Conservation (phyloP, 2,797 vertebrate species). For the Pipistrellus nathusii region DNA sequence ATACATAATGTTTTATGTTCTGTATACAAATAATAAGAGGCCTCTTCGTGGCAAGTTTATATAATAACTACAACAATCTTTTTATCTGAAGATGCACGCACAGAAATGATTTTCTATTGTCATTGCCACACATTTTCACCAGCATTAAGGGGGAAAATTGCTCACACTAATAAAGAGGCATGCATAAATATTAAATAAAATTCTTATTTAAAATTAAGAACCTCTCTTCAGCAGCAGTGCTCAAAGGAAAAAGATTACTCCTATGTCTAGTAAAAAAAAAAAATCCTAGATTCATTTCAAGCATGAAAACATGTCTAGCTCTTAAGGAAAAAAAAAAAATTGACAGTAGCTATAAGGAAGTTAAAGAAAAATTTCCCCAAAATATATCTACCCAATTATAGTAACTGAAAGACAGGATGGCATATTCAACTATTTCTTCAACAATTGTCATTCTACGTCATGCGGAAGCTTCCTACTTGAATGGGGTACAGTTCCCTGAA, state of each 20-base stretch:
- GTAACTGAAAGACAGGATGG: constrained; percentile 69
- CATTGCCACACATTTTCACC: constrained; percentile 30
- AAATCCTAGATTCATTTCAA: constrained; percentile 65
- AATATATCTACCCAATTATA: constrained; percentile 78
- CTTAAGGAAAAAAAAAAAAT: constrained; percentile 52
- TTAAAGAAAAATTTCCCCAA: constrained; percentile 65
- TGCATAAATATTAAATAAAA: constrained; percentile 53
- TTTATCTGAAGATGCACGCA: neutral
- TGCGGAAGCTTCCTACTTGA: constrained; percentile 76
- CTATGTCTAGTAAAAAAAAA: constrained; percentile 47
- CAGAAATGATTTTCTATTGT: constrained; percentile 51
- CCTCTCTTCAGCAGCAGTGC: neutral
- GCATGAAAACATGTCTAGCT: constrained; percentile 66
- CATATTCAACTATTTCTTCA: constrained; percentile 79
- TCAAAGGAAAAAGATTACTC: neutral
- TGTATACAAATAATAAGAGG: constrained; percentile 46
- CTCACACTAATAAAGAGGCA: constrained; percentile 19
- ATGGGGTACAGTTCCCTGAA: constrained; percentile 68
- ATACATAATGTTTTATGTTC: constrained; percentile 39
- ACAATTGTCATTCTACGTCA: constrained; percentile 69
- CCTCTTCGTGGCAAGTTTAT: constrained; percentile 11
- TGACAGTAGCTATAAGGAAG: constrained; percentile 75
- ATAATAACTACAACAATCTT: constrained; percentile 56
- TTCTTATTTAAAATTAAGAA: constrained; percentile 70
- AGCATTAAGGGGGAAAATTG: constrained; percentile 58